These are phyloP conservation scores for Ia io DNA, from an alignment of 2,113 vertebrate species.

Conservation along the genomic window DNA sequence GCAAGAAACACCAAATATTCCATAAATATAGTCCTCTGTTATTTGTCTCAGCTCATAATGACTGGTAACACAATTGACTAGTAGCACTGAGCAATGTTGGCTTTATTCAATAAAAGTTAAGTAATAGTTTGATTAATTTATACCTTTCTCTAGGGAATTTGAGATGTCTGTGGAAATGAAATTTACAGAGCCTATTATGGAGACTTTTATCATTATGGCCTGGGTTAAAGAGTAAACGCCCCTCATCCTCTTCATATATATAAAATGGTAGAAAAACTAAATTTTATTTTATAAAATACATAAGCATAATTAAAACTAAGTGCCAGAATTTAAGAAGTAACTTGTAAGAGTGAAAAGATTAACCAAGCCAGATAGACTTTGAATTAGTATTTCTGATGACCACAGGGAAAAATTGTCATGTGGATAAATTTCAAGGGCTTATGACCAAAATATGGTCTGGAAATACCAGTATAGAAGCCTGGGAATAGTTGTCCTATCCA, in stretches of 20 bases:
- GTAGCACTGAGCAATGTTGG: not conserved
- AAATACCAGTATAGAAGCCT: not conserved
- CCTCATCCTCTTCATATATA: not conserved
- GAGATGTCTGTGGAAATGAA: not conserved
- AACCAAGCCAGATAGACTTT: not conserved
- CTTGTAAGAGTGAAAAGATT: not conserved
- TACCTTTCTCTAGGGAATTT: not conserved
- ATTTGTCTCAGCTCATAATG: not conserved
- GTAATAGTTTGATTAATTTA: not conserved
- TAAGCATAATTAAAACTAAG: not conserved
- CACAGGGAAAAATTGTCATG: too few species aligned
- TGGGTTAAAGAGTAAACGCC: not conserved
- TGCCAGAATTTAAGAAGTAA: not conserved
- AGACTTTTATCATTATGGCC: not conserved
- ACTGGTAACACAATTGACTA: not conserved
- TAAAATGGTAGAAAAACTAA: not conserved
- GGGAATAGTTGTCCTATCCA: not conserved
- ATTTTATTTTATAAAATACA: not conserved
- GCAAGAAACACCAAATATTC: not conserved
- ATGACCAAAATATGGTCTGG: not conserved
- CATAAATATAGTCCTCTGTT: not conserved
- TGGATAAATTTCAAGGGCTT: too few species aligned
- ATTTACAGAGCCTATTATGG: not conserved
- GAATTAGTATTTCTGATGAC: not conserved
- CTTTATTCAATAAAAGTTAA: not conserved